Evolutionary conservation across 2,797 vertebrate genomes (phyloP).

Genomic region (Eospalax fontanierii): DNA sequence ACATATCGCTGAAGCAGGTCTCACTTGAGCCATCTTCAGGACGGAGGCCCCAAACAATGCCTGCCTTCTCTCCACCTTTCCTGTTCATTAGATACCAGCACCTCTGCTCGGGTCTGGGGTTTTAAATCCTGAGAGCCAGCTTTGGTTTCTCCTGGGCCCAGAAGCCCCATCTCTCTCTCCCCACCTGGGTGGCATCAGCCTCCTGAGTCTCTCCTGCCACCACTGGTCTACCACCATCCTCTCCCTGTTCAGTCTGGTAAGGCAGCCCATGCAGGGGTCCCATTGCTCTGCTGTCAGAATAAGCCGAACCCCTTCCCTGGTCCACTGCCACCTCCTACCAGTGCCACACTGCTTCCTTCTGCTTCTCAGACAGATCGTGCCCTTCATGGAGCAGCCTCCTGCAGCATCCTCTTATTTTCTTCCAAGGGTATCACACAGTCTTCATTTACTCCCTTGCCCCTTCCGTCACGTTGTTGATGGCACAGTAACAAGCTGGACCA

Average conservation of each 20-base stretch:
- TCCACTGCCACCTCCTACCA: not conserved
- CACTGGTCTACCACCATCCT: accelerated
- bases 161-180: not conserved
- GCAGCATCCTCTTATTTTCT: not conserved
- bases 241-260: not conserved
- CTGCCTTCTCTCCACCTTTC: not conserved
- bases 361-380: not conserved
- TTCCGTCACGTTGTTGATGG: not conserved
- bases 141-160: not conserved
- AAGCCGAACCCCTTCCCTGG: not conserved
- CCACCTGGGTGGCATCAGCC: not conserved
- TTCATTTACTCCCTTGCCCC: not conserved
- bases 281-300: not conserved
- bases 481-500: not conserved
- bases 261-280: not conserved
- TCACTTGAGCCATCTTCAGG: not conserved
- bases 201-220: not conserved
- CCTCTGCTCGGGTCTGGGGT: not conserved
- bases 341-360: not conserved
- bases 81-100: not conserved
- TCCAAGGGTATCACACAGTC: not conserved
- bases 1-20: not conserved
- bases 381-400: not conserved
- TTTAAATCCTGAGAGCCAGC: not conserved
- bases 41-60: not conserved